Conservation (phyloP, 2,113 vertebrate genomes). For the Oplegnathus fasciatus region DNA sequence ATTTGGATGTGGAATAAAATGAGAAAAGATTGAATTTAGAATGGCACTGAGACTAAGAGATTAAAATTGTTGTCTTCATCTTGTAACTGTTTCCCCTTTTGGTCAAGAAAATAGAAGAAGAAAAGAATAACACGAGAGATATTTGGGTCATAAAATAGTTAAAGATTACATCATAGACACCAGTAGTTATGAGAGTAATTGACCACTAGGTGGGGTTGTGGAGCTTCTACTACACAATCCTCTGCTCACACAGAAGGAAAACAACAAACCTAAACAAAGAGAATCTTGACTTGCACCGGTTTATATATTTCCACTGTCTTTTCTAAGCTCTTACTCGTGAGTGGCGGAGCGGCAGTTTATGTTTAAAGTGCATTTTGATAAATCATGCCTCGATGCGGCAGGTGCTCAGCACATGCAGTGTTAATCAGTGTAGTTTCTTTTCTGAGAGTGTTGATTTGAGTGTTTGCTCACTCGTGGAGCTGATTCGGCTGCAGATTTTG, state of each 20-base stretch:
- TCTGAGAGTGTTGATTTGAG: conserved; percentile 27
- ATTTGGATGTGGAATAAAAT: background rate
- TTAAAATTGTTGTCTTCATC: background rate
- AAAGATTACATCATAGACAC: conserved; percentile 73
- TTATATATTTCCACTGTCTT: background rate
- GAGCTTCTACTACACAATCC: conserved; percentile 37
- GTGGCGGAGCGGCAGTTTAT: background rate
- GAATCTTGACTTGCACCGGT: background rate
- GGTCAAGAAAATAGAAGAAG: background rate
- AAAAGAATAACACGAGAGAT: background rate
- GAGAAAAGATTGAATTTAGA: background rate
- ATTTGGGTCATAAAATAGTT: conserved; percentile 65
- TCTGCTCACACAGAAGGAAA: conserved; percentile 32
- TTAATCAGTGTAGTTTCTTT: conserved; percentile 4
- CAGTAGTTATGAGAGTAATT: background rate
- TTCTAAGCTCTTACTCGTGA: background rate
- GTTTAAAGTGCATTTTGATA: background rate
- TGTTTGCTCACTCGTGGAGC: background rate
- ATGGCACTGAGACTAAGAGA: background rate
- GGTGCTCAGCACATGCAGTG: background rate
- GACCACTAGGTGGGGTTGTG: conserved; percentile 79
- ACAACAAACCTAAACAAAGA: conserved; percentile 73
- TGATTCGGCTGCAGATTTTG: background rate
- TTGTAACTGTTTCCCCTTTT: background rate
- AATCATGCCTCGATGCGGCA: background rate